Evolutionary conservation across 64 coral and sea anemone genomes (phyloP).

Genomic region (Platygyra sinensis): DNA sequence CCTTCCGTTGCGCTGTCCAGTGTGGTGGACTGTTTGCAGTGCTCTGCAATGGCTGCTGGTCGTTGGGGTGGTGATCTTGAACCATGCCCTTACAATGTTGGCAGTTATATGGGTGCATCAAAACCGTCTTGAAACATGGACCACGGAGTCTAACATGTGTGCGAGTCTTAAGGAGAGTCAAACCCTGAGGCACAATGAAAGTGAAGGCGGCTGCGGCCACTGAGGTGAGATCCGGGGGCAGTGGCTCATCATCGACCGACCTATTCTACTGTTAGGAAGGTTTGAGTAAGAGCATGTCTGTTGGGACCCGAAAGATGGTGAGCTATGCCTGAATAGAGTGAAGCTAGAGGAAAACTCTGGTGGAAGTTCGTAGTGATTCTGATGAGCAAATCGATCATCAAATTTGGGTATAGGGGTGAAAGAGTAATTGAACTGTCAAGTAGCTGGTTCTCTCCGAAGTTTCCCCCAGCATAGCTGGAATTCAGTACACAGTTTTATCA

Average conservation of each 20-base stretch:
- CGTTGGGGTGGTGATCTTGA: constrained; percentile 29
- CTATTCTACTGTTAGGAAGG: too few species aligned
- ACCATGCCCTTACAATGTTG: background rate
- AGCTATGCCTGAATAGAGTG: constrained; percentile 32
- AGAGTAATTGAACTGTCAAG: too few species aligned
- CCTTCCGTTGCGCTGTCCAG: constrained; percentile 49
- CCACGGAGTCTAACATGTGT: constrained; percentile 67
- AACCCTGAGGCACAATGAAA: constrained; percentile 18
- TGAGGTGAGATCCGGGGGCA: background rate
- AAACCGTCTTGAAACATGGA: constrained; percentile 29
- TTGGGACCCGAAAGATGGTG: too few species aligned
- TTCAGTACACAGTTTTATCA: too few species aligned
- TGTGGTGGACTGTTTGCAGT: constrained; percentile 64
- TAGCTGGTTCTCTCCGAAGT: too few species aligned
- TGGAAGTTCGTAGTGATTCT: constrained; percentile 85
- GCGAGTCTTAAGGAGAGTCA: constrained; percentile 53
- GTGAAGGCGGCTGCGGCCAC: background rate
- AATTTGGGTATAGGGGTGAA: constrained; percentile 65
- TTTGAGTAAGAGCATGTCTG: too few species aligned
- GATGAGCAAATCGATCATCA: constrained; percentile 82
- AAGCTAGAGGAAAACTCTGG: constrained; percentile 81
- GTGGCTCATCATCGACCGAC: background rate
- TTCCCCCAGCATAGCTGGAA: too few species aligned
- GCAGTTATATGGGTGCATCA: constrained; percentile 32
- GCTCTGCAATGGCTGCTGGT: constrained; percentile 35